Evolutionary conservation across 2,797 vertebrate species (phyloP).

Genomic region (Melanotaenia nigrans): DNA sequence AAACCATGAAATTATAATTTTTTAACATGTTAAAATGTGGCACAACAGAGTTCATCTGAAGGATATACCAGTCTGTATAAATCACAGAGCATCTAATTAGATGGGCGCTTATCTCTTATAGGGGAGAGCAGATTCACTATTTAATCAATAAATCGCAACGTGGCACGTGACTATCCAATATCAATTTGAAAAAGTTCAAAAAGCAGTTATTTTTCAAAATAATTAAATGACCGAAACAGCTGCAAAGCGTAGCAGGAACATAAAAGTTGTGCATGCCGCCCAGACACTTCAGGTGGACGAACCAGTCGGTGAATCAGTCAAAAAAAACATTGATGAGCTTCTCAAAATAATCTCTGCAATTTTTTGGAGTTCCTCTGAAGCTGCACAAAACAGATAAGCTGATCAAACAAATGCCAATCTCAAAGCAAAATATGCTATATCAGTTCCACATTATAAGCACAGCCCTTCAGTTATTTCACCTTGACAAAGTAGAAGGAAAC

Average conservation of each 20-base stretch:
- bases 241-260: too few relatives aligned
- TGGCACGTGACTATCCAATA: too few relatives aligned
- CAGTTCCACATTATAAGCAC: not conserved
- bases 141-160: too few relatives aligned
- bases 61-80: not conserved
- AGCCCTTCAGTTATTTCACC: not conserved
- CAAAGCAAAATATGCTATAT: not conserved
- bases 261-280: too few relatives aligned
- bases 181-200: too few relatives aligned
- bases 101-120: not conserved
- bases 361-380: constrained; percentile 28
- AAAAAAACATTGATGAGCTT: constrained; percentile 24
- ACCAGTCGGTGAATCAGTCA: not conserved
- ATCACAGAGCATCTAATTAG: not conserved
- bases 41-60: not conserved
- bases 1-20: not conserved
- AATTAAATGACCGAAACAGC: too few relatives aligned
- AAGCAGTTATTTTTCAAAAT: too few relatives aligned
- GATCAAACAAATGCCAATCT: constrained; percentile 1
- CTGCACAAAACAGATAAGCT: constrained; percentile 7
- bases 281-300: too few relatives aligned
- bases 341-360: constrained; percentile 38
- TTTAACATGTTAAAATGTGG: not conserved
- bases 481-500: constrained; percentile 14
- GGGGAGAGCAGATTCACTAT: too few relatives aligned